Base-by-base conservation (phyloP, 2,797 vertebrate species). In the Brachyrhaphis roseni region DNA sequence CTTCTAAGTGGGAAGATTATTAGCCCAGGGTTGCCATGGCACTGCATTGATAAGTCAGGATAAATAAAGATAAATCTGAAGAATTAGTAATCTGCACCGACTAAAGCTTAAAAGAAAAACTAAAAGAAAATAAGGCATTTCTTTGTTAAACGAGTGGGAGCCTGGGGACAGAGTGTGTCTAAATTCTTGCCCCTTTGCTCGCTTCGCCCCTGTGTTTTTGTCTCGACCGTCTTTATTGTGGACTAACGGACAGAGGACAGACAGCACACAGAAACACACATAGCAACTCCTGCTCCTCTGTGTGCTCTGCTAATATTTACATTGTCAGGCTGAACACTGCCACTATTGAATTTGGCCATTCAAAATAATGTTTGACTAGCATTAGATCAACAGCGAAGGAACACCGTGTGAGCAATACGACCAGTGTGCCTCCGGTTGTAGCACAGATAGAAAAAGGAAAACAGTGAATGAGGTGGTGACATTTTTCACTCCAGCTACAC, bases 251-350 rank as follows among this genome's bases (percentile, higher is more conserved):
- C 86, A 87, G 76, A 95, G 92, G 95, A 96, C 91, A 95, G 94
- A 95, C 88, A 91, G 93, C 95, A 94, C 93, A 94, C 95, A 93
- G 95, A 96, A 96, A 96, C 86, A 94, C 97, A 97, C 97, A 97
- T 95, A 97, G 97, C 96, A 96, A 96, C 97, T 95, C 95, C 94
- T 94, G 94, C 94, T 90, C 87, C 94, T 75, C 8, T 97, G 97
- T 98, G 97, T 97, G 96, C 96, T 97, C 90, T 91, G 96, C 95
- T 93, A 99, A 98, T 98, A 99, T 98, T 99, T 96, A 97, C 97
- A 95, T 90, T 95, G 93, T 94, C 94, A 92, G 95, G 82, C 94
- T 95, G 93, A 94, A 96, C 96, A 95, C 93, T 93, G 96, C 95
- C 93, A 95, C 96, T 97, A 95, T 96, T 96, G 97, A 97, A 97